These are phyloP conservation scores for Meles meles DNA, from an alignment of 2,113 vertebrate species.

Conservation along the genomic window DNA sequence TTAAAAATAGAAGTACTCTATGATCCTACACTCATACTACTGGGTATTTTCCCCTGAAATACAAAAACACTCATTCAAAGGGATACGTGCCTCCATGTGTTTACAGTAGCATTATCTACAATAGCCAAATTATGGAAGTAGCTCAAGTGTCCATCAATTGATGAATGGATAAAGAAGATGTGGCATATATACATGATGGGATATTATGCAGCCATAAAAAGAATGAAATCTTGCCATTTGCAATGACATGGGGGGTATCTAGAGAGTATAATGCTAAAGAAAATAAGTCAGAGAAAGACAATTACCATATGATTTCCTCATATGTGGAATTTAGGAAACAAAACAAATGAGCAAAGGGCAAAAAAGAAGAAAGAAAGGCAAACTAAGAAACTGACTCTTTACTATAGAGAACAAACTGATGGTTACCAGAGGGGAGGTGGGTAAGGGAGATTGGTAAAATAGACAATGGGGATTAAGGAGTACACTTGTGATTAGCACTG, in stretches of 20 bases:
- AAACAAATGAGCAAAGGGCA: not conserved
- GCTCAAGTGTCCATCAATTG: not conserved
- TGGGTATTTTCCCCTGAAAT: not conserved
- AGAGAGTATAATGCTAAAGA: no score
- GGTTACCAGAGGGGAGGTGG: not conserved
- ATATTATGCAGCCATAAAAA: not conserved
- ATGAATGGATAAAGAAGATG: not conserved
- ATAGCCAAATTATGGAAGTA: not conserved
- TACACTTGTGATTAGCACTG: not conserved
- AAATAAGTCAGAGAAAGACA: no score
- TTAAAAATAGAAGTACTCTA: not conserved
- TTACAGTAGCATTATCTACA: not conserved
- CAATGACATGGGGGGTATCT: not conserved
- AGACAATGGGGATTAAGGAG: not conserved
- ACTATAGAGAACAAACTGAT: not conserved
- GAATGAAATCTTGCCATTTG: not conserved
- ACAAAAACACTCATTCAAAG: not conserved
- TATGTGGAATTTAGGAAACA: not conserved
- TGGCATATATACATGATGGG: not conserved
- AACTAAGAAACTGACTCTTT: not conserved
- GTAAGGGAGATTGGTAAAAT: not conserved
- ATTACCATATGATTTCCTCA: no score
- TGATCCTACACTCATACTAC: not conserved
- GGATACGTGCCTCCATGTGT: not conserved
- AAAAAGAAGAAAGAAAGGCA: not conserved